Conservation (phyloP, 2,797 vertebrate genomes). For the Rhinoraja longicauda region DNA sequence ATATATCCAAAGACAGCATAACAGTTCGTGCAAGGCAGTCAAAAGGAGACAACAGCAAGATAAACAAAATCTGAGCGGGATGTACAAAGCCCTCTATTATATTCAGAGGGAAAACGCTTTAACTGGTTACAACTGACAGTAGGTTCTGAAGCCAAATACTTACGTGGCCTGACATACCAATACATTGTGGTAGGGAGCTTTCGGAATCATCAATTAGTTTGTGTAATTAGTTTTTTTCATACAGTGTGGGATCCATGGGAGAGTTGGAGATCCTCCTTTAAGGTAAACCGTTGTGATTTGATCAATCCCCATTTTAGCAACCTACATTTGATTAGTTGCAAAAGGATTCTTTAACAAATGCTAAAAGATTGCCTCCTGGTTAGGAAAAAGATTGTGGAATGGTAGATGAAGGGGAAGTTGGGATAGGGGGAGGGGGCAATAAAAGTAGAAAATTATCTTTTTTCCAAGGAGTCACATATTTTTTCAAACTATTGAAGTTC, state of each 20-base stretch:
- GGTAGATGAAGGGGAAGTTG: background rate
- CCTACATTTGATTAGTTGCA: background rate
- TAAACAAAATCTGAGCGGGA: background rate
- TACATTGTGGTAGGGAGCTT: background rate
- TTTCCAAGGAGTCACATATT: constrained; percentile 18
- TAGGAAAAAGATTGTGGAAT: too few relatives aligned
- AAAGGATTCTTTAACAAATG: background rate
- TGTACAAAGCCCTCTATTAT: background rate
- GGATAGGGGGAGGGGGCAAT: too few relatives aligned
- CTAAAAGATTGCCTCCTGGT: background rate
- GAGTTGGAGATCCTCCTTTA: background rate
- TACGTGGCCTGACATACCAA: background rate
- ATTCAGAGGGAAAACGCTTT: constrained; percentile 3
- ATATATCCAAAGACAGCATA: background rate
- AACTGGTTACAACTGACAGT: background rate
- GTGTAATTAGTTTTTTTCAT: background rate
- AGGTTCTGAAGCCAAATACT: background rate
- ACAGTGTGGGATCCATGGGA: too few relatives aligned
- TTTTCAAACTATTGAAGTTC: background rate
- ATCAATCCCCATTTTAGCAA: background rate
- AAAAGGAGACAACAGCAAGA: constrained; percentile 2
- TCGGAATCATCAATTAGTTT: background rate
- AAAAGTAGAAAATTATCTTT: background rate
- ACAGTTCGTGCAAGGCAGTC: background rate
- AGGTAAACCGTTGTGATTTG: background rate